Conservation (phyloP, 2,113 vertebrate genomes). For the Takifugu bimaculatus region DNA sequence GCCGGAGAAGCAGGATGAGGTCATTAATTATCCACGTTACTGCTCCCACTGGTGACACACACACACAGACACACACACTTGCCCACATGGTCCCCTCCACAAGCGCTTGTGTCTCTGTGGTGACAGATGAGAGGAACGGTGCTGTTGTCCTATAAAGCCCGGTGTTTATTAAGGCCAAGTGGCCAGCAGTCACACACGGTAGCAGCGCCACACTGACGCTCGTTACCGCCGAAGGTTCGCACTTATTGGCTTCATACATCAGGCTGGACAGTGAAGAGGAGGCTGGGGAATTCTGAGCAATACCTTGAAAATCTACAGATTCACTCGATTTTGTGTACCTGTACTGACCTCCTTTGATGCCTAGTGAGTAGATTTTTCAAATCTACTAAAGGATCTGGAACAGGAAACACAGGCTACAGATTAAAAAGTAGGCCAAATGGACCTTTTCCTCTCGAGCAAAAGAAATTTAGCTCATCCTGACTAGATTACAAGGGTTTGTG, state of each 20-base stretch:
- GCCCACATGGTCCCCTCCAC: constrained; percentile 44
- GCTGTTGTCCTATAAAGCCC: constrained; percentile 21
- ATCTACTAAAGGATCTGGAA: not conserved
- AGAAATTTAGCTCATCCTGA: constrained; percentile 3
- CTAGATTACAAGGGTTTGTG: constrained; percentile 3
- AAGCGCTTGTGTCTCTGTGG: constrained; percentile 18
- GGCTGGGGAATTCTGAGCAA: constrained; percentile 11
- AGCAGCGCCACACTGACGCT: constrained; percentile 17
- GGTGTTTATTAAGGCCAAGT: constrained; percentile 49
- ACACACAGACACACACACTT: constrained; percentile 17
- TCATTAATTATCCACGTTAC: constrained; percentile 66
- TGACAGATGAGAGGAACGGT: constrained; percentile 34
- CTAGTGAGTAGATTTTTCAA: constrained; percentile 1
- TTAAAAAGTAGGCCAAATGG: not conserved
- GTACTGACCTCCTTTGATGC: constrained; percentile 9
- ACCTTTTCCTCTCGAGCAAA: constrained; percentile 4
- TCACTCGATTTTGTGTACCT: constrained; percentile 1
- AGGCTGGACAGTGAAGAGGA: constrained; percentile 25
- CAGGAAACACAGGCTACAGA: not conserved
- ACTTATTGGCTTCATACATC: constrained; percentile 56
- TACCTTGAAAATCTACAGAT: not conserved
- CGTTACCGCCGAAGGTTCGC: constrained; percentile 34
- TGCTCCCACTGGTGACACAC: constrained; percentile 19
- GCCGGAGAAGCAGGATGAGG: constrained; percentile 56
- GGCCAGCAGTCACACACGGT: constrained; percentile 16